phyloP scores from a whole-genome alignment of 1,140 invertebrate genomes.

The Calycopis cecrops region DNA sequence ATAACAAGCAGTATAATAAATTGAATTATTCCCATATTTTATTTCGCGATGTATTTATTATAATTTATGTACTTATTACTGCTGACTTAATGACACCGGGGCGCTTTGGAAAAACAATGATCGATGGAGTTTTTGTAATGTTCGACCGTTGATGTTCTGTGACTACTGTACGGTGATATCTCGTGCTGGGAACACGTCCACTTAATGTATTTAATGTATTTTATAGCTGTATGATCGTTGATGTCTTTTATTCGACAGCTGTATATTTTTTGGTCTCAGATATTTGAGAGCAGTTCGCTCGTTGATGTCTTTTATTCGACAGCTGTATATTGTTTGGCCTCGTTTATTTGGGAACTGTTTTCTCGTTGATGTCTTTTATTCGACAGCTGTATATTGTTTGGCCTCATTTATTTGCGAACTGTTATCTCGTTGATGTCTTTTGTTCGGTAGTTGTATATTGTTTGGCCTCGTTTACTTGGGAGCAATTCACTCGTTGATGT shows the following conservation, averaged over 20 bases:
- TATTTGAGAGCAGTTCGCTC: background rate
- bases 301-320: background rate
- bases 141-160: too few relatives aligned
- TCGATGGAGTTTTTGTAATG: too few relatives aligned
- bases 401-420: background rate
- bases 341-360: background rate
- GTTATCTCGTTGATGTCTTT: conserved; percentile 14
- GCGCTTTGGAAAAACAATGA: too few relatives aligned
- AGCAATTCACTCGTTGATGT: conserved; percentile 1
- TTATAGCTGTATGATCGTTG: background rate
- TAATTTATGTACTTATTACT: too few relatives aligned
- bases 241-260: background rate
- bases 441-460: too few relatives aligned
- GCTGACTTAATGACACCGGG: too few relatives aligned
- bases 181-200: background rate
- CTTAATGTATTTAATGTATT: background rate
- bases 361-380: conserved; percentile 2
- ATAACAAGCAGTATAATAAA: too few relatives aligned
- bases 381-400: background rate
- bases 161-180: too few relatives aligned
- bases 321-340: background rate
- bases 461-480: too few relatives aligned
- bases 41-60: too few relatives aligned
- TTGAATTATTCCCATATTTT: too few relatives aligned
- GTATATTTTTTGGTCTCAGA: background rate